These are phyloP conservation scores for Eristalis pertinax DNA, from an alignment of 2,888 invertebrate genomes.

Conservation along the genomic window DNA sequence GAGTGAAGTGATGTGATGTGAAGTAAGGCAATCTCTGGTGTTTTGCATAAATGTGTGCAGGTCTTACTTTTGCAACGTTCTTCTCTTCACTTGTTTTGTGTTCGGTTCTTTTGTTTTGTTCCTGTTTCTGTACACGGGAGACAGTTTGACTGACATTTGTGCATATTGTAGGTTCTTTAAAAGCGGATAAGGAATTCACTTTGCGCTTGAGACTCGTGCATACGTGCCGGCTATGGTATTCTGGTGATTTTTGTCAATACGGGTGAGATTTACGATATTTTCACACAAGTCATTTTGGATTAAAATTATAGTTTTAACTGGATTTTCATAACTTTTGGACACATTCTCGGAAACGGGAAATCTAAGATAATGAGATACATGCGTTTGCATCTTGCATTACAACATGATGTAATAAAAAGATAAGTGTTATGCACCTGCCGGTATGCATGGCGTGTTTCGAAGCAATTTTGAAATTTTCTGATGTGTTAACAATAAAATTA, in stretches of 20 bases:
- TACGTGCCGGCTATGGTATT: not conserved
- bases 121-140: conserved; percentile 43
- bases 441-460: not conserved
- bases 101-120: conserved; percentile 21
- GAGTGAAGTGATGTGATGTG: conserved; percentile 64
- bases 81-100: not conserved
- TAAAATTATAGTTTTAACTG: not conserved
- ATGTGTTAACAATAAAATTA: conserved; percentile 54
- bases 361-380: too few relatives aligned
- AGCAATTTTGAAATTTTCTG: conserved; percentile 39
- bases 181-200: conserved; percentile 69
- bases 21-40: conserved; percentile 69
- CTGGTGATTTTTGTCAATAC: not conserved
- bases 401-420: not conserved
- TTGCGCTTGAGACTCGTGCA: not conserved
- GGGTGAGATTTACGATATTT: not conserved
- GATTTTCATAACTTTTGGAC: too few relatives aligned
- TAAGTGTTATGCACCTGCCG: not conserved
- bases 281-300: not conserved
- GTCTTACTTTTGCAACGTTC: conserved; percentile 41
- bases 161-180: conserved; percentile 70
- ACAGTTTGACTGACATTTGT: conserved; percentile 71
- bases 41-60: conserved; percentile 70
- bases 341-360: too few relatives aligned
- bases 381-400: too few relatives aligned